phyloP scores from a whole-genome alignment of 2,113 vertebrate species.

The Galemys pyrenaicus region DNA sequence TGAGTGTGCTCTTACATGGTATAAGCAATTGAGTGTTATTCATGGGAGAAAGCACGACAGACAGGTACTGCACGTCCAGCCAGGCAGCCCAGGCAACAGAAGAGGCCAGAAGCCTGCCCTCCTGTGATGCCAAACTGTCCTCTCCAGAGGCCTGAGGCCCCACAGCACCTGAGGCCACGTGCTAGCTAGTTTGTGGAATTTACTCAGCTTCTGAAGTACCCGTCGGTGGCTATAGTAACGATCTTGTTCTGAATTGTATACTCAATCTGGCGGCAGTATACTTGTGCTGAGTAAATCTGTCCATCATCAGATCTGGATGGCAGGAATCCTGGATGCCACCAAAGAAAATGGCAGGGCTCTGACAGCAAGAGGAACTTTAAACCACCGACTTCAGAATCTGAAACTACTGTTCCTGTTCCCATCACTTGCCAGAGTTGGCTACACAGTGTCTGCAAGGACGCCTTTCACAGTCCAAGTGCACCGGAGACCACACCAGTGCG shows the following conservation, averaged over 20 bases:
- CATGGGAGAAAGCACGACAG: slow-evolving; percentile 10
- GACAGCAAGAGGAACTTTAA: neutral
- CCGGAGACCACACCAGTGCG: accelerated
- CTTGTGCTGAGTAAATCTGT: neutral
- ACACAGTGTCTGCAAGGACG: neutral
- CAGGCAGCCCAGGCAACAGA: neutral
- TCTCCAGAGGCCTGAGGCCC: neutral
- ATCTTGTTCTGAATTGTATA: accelerated
- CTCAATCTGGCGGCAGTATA: neutral
- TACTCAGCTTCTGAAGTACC: neutral
- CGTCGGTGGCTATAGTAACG: neutral
- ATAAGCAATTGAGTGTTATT: slow-evolving; percentile 49
- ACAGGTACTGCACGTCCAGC: neutral
- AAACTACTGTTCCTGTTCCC: neutral
- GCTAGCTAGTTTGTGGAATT: neutral
- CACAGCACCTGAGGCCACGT: neutral
- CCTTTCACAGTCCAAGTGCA: neutral
- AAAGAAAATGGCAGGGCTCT: neutral
- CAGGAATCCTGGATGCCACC: neutral
- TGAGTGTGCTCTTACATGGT: neutral
- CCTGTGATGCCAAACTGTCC: neutral
- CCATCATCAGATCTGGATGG: neutral
- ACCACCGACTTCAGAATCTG: neutral
- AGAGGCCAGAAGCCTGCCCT: neutral
- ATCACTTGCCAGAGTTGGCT: neutral